Conservation (phyloP, 2,797 vertebrate genomes). For the Chloroceryle amazona region DNA sequence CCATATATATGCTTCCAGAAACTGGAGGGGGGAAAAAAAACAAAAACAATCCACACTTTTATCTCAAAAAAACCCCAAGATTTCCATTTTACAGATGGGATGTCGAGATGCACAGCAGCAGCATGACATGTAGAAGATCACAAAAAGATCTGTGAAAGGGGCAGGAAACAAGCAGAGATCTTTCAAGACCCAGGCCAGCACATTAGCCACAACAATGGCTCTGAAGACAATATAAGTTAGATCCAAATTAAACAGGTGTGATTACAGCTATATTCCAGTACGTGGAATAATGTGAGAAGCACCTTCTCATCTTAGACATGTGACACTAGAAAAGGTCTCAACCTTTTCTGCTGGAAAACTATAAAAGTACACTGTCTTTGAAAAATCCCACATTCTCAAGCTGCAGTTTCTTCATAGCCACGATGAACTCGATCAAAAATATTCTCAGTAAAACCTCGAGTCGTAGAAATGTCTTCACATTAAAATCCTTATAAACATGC, state of each 20-base stretch:
- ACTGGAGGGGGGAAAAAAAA: not conserved
- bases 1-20: fast-evolving
- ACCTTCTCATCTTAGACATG: not conserved
- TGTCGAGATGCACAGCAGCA: not conserved
- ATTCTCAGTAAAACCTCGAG: not conserved
- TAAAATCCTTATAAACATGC: not conserved
- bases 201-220: not conserved
- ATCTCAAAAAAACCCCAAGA: not conserved
- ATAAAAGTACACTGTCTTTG: fast-evolving
- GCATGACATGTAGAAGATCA: not conserved
- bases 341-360: not conserved
- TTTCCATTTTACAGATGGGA: not conserved
- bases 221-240: not conserved
- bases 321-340: not conserved
- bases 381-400: not conserved
- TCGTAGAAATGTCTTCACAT: not conserved
- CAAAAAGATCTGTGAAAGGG: not conserved
- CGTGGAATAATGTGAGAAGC: not conserved
- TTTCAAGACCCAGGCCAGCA: not conserved
- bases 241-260: not conserved
- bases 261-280: not conserved
- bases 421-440: not conserved
- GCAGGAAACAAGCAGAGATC: not conserved
- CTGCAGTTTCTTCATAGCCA: not conserved
- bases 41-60: not conserved